Percentiles rank a stretch among this genome's conserved stretches.
Evolutionary conservation across 2,797 vertebrate species (phyloP).

Genomic region (Falco berigora): DNA sequence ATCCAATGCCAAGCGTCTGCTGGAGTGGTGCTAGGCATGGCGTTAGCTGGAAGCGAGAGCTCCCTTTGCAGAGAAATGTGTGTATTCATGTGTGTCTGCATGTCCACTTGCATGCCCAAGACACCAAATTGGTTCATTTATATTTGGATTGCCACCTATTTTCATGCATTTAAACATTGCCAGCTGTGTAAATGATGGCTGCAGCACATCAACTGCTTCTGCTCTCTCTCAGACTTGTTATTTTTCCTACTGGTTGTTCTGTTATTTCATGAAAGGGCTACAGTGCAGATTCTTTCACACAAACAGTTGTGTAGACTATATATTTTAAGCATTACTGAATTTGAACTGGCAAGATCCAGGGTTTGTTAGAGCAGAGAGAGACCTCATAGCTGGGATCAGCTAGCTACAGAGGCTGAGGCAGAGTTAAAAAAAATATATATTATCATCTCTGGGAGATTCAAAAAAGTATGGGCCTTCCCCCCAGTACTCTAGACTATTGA

Average conservation of each 20-base stretch:
- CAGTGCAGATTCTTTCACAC: background rate
- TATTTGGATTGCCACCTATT: background rate
- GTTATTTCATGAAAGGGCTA: background rate
- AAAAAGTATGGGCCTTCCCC: background rate
- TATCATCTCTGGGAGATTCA: background rate
- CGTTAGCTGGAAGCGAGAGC: background rate
- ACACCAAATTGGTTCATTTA: background rate
- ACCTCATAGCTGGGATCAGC: background rate
- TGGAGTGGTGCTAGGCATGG: background rate
- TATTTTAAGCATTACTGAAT: background rate
- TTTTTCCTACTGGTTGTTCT: background rate
- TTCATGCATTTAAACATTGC: constrained; percentile 14
- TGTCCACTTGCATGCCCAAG: background rate
- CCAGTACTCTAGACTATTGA: background rate
- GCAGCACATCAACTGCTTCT: background rate
- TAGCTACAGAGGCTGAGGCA: background rate
- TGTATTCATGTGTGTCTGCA: background rate
- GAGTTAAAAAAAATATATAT: background rate
- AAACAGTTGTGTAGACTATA: background rate
- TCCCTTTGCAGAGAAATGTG: background rate
- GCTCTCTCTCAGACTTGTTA: background rate
- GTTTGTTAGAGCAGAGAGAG: background rate
- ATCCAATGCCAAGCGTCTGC: background rate
- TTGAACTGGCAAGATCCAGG: background rate
- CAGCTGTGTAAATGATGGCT: constrained; percentile 3